Evolutionary conservation across 2,888 invertebrate species (phyloP).

Genomic region (Cheilosia vernalis): DNA sequence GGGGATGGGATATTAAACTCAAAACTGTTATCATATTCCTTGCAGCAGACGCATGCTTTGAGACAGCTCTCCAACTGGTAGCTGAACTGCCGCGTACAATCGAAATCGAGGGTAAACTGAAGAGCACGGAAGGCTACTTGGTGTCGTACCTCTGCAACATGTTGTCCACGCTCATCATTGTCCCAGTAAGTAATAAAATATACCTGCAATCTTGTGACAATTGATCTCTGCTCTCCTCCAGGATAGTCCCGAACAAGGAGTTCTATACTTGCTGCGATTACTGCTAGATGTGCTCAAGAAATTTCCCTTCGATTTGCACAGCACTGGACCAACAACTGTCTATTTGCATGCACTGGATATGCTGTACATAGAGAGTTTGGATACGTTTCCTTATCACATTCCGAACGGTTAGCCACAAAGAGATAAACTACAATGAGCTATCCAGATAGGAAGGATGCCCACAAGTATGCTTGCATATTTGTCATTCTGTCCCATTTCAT

Average conservation of each 20-base stretch:
- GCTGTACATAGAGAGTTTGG: slow-evolving; percentile 91
- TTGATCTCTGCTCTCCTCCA: slow-evolving; percentile 78
- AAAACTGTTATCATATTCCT: slow-evolving; percentile 75
- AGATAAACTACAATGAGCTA: too few relatives aligned
- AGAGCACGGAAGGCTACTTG: slow-evolving; percentile 89
- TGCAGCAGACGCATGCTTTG: slow-evolving; percentile 96
- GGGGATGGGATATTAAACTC: too few relatives aligned
- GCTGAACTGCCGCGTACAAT: slow-evolving; percentile 89
- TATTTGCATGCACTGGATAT: slow-evolving; percentile 91
- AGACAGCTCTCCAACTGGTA: slow-evolving; percentile 92
- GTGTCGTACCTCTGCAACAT: slow-evolving; percentile 90
- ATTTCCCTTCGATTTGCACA: slow-evolving; percentile 88
- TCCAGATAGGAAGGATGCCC: too few relatives aligned
- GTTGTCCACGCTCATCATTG: slow-evolving; percentile 91
- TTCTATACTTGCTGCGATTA: slow-evolving; percentile 91
- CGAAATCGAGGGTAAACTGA: slow-evolving; percentile 90
- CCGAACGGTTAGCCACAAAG: slow-evolving; percentile 85
- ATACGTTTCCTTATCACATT: slow-evolving; percentile 93
- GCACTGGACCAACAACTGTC: slow-evolving; percentile 87
- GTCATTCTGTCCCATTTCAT: too few relatives aligned
- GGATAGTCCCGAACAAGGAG: slow-evolving; percentile 95
- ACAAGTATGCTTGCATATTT: too few relatives aligned
- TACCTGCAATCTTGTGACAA: background rate
- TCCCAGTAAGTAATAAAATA: slow-evolving; percentile 86
- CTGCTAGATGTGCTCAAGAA: slow-evolving; percentile 92